A percentile compares a stretch with the other conserved stretches of the same genome.
phyloP scores from a whole-genome alignment of 2,888 invertebrate species.

The Limenitis arthemis region DNA sequence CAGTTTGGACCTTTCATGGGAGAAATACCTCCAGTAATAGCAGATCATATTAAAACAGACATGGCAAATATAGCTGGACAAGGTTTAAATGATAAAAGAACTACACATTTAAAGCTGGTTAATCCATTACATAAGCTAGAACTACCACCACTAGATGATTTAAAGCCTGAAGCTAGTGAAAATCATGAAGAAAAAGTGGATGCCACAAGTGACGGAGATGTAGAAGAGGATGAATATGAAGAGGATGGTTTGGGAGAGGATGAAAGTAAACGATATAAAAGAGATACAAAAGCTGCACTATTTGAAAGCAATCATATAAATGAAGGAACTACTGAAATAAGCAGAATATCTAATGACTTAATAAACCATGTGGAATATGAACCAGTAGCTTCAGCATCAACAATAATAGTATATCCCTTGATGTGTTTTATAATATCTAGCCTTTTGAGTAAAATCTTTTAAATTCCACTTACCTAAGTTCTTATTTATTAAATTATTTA shows the following conservation, averaged over 20 bases:
- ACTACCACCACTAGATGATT: constrained; percentile 32
- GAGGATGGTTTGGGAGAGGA: constrained; percentile 32
- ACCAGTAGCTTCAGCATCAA: constrained; percentile 22
- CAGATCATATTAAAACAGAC: constrained; percentile 37
- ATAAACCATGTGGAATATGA: constrained; percentile 49
- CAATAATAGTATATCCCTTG: constrained; percentile 24
- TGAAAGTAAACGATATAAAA: constrained; percentile 31
- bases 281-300: constrained; percentile 48
- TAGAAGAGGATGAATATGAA: constrained; percentile 32
- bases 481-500: constrained; percentile 53
- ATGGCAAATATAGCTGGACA: constrained; percentile 21
- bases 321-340: constrained; percentile 33
- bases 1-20: constrained; percentile 84
- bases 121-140: constrained; percentile 35
- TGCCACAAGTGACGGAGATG: constrained; percentile 28
- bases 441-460: constrained; percentile 39
- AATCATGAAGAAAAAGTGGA: constrained; percentile 32
- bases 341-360: constrained; percentile 36
- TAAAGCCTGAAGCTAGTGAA: constrained; percentile 43
- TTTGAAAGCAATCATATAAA: constrained; percentile 44
- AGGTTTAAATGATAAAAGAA: constrained; percentile 26
- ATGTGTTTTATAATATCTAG: constrained; percentile 39
- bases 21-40: constrained; percentile 73
- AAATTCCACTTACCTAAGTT: constrained; percentile 24
- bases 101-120: constrained; percentile 57